Percentiles rank a stretch among this genome's conserved stretches.
Conservation (phyloP, 2,113 vertebrate genomes). For the Phylloscopus trochiloides region DNA sequence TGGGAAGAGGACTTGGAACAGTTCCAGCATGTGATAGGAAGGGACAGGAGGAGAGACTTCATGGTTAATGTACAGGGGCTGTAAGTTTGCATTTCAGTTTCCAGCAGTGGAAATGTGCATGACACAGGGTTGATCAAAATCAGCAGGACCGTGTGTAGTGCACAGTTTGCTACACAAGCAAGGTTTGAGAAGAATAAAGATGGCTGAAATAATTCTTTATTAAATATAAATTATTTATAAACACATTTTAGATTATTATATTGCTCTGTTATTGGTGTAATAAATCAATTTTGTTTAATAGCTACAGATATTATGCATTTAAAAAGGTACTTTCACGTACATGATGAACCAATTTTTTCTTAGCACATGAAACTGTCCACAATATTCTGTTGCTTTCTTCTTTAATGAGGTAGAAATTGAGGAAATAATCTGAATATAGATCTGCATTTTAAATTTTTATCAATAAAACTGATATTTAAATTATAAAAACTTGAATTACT, state of each 20-base stretch:
- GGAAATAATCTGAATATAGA: not conserved
- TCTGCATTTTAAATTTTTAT: not conserved
- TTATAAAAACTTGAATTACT: not conserved
- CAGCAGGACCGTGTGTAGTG: accelerated
- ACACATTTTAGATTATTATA: not conserved
- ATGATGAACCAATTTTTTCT: not conserved
- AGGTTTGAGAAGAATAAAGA: not conserved
- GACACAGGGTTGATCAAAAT: not conserved
- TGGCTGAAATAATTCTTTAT: not conserved
- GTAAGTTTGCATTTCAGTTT: not conserved
- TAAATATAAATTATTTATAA: not conserved
- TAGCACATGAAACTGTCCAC: not conserved
- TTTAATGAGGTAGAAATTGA: not conserved
- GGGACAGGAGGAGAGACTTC: not conserved
- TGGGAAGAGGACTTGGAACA: not conserved
- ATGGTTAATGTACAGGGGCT: not conserved
- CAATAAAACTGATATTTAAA: not conserved
- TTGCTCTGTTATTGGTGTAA: not conserved
- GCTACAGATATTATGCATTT: not conserved
- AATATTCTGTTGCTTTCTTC: not conserved
- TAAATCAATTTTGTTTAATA: not conserved
- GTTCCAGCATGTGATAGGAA: not conserved
- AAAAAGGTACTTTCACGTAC: not conserved
- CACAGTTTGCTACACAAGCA: not conserved
- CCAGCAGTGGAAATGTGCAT: accelerated